Percentiles rank a stretch among this genome's conserved stretches.
phyloP scores from a whole-genome alignment of 2,113 vertebrate genomes.

The Syrrhaptes paradoxus region DNA sequence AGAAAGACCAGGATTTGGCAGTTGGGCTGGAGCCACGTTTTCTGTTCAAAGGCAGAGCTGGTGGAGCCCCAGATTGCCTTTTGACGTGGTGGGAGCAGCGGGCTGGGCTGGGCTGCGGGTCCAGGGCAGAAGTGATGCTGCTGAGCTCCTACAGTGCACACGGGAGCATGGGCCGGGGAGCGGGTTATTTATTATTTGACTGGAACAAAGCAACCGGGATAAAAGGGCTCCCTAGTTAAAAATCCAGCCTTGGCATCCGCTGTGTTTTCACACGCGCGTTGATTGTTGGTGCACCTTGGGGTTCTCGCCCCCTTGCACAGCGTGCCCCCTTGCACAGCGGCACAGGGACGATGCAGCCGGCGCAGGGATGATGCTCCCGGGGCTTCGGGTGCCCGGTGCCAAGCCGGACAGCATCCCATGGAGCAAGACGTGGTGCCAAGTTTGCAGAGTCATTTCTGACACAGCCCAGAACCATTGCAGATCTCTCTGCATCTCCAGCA shows the following conservation, averaged over 20 bases:
- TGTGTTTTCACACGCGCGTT: accelerated
- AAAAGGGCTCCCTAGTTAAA: not conserved
- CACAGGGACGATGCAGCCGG: no score
- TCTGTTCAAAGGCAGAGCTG: not conserved
- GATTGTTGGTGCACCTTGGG: accelerated
- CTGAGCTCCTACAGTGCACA: accelerated
- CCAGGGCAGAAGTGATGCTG: not conserved
- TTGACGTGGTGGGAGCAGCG: accelerated
- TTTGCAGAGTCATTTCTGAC: not conserved
- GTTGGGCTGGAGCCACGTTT: not conserved
- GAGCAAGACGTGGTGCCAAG: accelerated
- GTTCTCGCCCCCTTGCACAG: not conserved
- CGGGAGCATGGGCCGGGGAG: not conserved
- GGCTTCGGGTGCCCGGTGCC: not conserved
- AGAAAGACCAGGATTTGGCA: not conserved
- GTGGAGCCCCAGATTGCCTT: not conserved
- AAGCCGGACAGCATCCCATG: not conserved
- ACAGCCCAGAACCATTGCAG: accelerated
- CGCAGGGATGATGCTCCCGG: not conserved
- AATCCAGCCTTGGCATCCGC: not conserved
- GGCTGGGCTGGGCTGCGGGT: not conserved
- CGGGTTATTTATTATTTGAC: not conserved
- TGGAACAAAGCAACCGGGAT: not conserved
- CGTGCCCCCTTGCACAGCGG: no score
- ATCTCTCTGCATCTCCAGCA: accelerated